These are phyloP conservation scores for Echinops telfairi DNA, from an alignment of 2,113 vertebrate genomes.

Conservation along the genomic window DNA sequence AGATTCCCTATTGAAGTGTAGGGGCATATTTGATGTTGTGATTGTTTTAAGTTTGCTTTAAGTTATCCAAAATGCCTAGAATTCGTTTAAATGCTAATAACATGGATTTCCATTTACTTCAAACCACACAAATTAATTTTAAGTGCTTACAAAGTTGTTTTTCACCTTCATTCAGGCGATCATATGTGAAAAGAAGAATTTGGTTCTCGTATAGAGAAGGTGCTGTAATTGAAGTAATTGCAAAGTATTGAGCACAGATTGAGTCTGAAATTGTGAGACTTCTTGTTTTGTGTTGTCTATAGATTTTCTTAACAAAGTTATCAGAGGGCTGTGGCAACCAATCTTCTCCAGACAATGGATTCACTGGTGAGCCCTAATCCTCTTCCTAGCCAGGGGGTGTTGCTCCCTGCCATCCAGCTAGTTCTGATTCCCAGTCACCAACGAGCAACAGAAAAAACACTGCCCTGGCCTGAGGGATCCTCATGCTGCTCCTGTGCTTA, in stretches of 20 bases:
- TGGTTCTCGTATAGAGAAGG: background rate
- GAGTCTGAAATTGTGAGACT: background rate
- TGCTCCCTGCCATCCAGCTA: no score
- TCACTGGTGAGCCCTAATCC: background rate
- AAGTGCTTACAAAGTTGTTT: slow-evolving; percentile 6
- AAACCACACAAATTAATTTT: background rate
- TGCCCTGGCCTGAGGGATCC: no score
- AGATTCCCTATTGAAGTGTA: slow-evolving; percentile 1
- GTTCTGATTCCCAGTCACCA: no score
- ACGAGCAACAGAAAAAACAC: no score
- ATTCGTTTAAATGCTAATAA: slow-evolving; percentile 26
- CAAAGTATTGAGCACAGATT: background rate
- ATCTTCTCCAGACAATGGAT: background rate
- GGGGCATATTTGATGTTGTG: background rate
- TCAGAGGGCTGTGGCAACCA: background rate
- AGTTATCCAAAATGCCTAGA: background rate
- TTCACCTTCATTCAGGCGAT: background rate
- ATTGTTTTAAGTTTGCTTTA: background rate
- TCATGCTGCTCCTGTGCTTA: no score
- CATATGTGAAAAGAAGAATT: background rate
- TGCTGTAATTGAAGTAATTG: background rate
- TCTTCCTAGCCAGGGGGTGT: background rate
- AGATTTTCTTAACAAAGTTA: background rate
- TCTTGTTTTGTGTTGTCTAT: background rate
- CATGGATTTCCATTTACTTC: slow-evolving; percentile 2